Evolutionary conservation across 2,888 invertebrate genomes (phyloP), one percentile per base, ranked within the genome.

Genomic region (Alentia gelatinosa): DNA sequence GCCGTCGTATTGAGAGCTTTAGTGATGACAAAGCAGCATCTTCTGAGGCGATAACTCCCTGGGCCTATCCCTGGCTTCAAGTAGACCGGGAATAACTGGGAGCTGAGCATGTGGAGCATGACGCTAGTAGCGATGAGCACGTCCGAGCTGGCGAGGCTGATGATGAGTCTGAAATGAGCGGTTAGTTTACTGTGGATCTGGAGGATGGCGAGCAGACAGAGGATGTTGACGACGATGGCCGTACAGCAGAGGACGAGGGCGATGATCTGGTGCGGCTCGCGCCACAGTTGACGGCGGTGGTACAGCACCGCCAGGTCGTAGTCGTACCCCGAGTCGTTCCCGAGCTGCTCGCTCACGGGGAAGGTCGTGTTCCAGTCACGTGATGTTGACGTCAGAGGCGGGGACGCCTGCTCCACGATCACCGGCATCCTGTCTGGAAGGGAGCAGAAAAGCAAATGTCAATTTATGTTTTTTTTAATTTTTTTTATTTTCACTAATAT

Each of bases 131-230:
- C 93, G n/a, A 94, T 94, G 7, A 95, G 91, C 15, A 94, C 92
- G 89, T 95, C 95, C 0, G 94, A 94, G 5, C 92, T 83, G 1
- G 94, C 93, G 0, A 95, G 93, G 89, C 94, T 95, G 15, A 94
- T 92, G 37, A 95, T 94, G 35, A 95, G 93, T 42, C 94, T 94
- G 23, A 94, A 93, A 92, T 95, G 94, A 0, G 93, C 93, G 0
- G 94, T 94, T 30, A 94, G 92, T 7, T 92, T 91, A n/a, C 92
- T 56, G 4, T 93, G 93, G 12, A 94, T 92, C 47, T 94, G 92
- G 30, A 91, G 89, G 0, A 94, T 93, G 37, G 95, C 95, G 26
- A 93, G 89, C 3, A 95, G 93, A 1, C 94, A 94, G 19, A 94
- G n/a, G 9, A 93, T 90, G 89, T 95, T 95, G 39, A 93, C 92